Conservation (phyloP, 2,888 invertebrate genomes). For the Ceraclea dissimilis region DNA sequence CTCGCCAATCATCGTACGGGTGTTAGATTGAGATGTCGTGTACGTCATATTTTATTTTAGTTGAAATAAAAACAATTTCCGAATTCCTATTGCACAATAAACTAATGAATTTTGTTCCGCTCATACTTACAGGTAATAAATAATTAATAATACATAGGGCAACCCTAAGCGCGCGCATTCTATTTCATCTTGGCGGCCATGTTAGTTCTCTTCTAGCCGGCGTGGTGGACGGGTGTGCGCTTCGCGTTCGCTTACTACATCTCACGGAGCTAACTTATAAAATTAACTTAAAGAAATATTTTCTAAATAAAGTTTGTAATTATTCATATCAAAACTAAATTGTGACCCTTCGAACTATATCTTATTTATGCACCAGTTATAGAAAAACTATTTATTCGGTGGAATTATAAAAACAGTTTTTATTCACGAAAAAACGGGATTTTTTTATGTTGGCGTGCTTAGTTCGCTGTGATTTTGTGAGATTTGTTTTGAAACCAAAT, state of each 20-base stretch:
- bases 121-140: not conserved
- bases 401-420: not conserved
- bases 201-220: conserved; percentile 18
- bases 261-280: conserved; percentile 5
- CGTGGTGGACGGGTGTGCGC: conserved; percentile 5
- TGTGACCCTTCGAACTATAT: not conserved
- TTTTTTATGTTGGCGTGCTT: conserved; percentile 8
- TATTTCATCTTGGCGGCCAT: conserved; percentile 11
- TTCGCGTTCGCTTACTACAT: not conserved
- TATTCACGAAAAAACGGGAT: conserved; percentile 1
- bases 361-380: not conserved
- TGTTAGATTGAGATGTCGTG: too few species aligned
- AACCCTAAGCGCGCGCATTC: conserved; percentile 16
- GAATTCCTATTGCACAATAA: too few species aligned
- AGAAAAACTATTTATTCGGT: not conserved
- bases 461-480: conserved; percentile 19
- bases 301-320: not conserved
- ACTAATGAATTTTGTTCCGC: too few species aligned
- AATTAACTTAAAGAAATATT: conserved; percentile 2
- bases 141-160: not conserved
- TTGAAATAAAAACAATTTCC: too few species aligned
- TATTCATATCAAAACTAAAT: not conserved
- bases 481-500: conserved; percentile 16
- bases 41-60: too few species aligned
- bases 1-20: too few species aligned